phyloP scores from a whole-genome alignment of 2,888 invertebrate species.

The Eupeodes luniger region DNA sequence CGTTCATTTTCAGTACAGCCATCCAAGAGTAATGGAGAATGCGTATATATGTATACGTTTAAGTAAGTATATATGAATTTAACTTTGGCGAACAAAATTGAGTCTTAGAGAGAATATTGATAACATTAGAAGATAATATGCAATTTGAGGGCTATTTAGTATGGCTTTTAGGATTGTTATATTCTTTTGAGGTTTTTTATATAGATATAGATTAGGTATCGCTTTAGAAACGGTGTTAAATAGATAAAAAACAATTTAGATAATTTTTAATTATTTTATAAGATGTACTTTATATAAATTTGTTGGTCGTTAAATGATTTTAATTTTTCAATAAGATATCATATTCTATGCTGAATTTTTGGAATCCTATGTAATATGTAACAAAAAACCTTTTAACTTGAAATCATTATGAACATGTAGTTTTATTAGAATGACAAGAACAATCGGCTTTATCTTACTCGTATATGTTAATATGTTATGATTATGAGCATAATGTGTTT shows the following conservation, averaged over 20 bases:
- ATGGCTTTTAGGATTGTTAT: conserved; percentile 26
- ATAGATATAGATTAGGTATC: background rate
- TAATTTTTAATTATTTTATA: conserved; percentile 14
- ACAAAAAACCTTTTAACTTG: too few relatives aligned
- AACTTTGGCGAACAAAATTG: conserved; percentile 41
- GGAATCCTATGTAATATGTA: too few relatives aligned
- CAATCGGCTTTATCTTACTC: too few relatives aligned
- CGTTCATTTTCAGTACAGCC: conserved; percentile 20
- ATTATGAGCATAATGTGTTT: too few relatives aligned
- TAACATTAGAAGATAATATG: conserved; percentile 67
- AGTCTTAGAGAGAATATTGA: conserved; percentile 52
- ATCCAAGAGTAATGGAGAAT: conserved; percentile 36
- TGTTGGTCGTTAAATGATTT: too few relatives aligned
- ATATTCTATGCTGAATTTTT: too few relatives aligned
- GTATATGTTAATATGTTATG: too few relatives aligned
- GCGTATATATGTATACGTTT: background rate
- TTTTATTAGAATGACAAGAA: too few relatives aligned
- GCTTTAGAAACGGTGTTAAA: background rate
- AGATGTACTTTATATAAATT: background rate
- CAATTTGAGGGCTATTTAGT: conserved; percentile 65
- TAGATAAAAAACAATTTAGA: background rate
- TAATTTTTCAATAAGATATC: too few relatives aligned
- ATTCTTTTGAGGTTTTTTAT: conserved; percentile 8
- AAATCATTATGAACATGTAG: too few relatives aligned
- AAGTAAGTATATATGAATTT: background rate